These are phyloP conservation scores for Dryocosmus kuriphilus DNA, from an alignment of 2,888 invertebrate genomes.

Conservation along the genomic window DNA sequence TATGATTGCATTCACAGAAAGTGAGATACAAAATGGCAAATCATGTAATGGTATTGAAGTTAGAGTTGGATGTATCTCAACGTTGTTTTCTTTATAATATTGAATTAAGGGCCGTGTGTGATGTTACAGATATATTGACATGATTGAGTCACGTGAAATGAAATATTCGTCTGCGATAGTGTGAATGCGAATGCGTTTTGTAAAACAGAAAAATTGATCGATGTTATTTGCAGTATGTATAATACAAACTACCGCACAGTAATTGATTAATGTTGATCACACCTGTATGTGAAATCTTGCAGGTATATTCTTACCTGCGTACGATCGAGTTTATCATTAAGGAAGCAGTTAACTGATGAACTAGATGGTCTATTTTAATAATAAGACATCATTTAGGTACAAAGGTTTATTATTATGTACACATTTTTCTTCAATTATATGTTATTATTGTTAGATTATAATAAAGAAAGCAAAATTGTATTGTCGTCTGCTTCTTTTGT, in stretches of 20 bases:
- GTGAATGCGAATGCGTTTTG: neutral
- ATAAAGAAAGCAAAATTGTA: constrained; percentile 13
- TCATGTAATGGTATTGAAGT: neutral
- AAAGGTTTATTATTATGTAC: constrained; percentile 24
- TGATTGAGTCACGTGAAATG: neutral
- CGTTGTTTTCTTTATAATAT: neutral
- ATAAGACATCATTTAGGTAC: constrained; percentile 16
- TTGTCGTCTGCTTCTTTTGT: neutral
- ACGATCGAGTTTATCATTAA: neutral
- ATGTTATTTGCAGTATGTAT: neutral
- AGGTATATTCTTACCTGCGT: neutral
- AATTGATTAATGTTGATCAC: neutral
- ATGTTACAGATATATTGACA: neutral
- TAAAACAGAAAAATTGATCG: neutral
- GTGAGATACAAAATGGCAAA: neutral
- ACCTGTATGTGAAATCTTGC: neutral
- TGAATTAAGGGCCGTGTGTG: neutral
- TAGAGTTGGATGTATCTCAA: neutral
- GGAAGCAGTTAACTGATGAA: neutral
- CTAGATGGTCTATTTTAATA: constrained; percentile 21
- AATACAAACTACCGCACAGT: neutral
- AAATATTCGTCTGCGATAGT: neutral
- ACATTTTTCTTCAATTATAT: constrained; percentile 23
- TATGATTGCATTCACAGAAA: neutral
- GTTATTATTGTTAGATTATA: constrained; percentile 28